Base-by-base conservation (phyloP, 2,888 invertebrate species). In the Gnatocerus cornutus region DNA sequence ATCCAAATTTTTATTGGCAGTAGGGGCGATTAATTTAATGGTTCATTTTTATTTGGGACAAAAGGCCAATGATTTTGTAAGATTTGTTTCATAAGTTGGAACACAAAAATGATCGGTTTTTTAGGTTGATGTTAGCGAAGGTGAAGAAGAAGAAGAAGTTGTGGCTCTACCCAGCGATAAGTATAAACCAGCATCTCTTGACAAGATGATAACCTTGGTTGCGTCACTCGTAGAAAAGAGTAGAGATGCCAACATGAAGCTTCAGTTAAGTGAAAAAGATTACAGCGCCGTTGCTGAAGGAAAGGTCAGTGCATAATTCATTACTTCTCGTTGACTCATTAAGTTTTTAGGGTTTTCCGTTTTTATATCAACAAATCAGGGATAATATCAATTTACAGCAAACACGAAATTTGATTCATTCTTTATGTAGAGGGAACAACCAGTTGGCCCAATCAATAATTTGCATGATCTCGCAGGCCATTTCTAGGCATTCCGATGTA, bases 121-220 rank as follows among this genome's bases (percentile, higher is more conserved):
- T 9, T 46, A 75, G 75, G 90, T 92, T 72, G 89, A 91, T 55
- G 88, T 91, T n/a, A 91, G 91, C 71, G 92, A 92, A 77, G 91
- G 91, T 55, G 91, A 92, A 71, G 91, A 92, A 71, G 92, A 92
- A 71, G 90, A 90, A 75, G 91, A 91, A 73, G 88, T 90, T 7
- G 86, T 88, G 6, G 88, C 91, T 0, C 85, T 90, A 50, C 88
- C 90, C 0, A 87, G 89, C 0, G 92, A 92, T 71, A 96, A 96
- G 83, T 91, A 95, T 75, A 90, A 96, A 71, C 96, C 97, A 0
- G 94, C 94, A 0, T 96, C 97, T 0, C 86, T 98, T 9, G 97
- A 97, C 85, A 97, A 97, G 86, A 97, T 98, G 97, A 95, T 97
- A 74, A 94, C 96, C 8, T 86, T 97, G 8, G 93, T 97, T 29